Evolutionary conservation across 1,140 invertebrate species (phyloP).

Genomic region (Calliopsis andreniformis): DNA sequence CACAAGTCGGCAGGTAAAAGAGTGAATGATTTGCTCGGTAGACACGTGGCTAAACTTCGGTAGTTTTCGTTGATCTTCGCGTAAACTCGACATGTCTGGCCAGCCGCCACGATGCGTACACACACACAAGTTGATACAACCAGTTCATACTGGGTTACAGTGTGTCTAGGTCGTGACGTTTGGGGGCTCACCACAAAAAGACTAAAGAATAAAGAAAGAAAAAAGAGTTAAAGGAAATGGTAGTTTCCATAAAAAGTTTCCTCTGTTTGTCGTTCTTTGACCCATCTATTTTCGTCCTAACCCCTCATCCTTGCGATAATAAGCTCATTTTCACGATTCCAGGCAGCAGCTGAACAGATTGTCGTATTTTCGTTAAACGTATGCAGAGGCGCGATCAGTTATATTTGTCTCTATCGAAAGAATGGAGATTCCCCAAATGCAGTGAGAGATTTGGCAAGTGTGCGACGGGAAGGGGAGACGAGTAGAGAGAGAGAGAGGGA

Average conservation of each 20-base stretch:
- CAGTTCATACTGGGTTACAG: constrained; percentile 55
- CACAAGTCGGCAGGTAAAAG: constrained; percentile 10
- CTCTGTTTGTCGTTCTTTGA: background rate
- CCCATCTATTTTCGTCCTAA: background rate
- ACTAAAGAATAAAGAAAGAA: background rate
- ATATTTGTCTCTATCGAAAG: constrained; percentile 3
- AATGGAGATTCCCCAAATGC: background rate
- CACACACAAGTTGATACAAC: constrained; percentile 12
- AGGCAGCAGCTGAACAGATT: too few relatives aligned
- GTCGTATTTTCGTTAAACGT: too few relatives aligned
- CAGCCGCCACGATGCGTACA: constrained; percentile 3
- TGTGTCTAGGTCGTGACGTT: background rate
- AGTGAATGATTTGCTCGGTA: constrained; percentile 42
- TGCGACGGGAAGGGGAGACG: background rate
- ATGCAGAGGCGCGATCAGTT: too few relatives aligned
- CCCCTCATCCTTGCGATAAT: too few relatives aligned
- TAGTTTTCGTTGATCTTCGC: constrained; percentile 40
- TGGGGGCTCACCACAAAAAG: background rate
- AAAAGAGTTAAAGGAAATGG: background rate
- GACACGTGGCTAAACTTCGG: constrained; percentile 45
- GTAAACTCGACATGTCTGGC: constrained; percentile 29
- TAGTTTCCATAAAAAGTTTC: background rate
- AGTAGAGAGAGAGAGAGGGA: background rate
- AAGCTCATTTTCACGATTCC: too few relatives aligned
- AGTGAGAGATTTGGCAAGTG: constrained; percentile 18